A percentile compares a stretch with the other conserved stretches of the same genome.
Conservation (phyloP, 2,797 vertebrate species). For the Sciurus carolinensis region DNA sequence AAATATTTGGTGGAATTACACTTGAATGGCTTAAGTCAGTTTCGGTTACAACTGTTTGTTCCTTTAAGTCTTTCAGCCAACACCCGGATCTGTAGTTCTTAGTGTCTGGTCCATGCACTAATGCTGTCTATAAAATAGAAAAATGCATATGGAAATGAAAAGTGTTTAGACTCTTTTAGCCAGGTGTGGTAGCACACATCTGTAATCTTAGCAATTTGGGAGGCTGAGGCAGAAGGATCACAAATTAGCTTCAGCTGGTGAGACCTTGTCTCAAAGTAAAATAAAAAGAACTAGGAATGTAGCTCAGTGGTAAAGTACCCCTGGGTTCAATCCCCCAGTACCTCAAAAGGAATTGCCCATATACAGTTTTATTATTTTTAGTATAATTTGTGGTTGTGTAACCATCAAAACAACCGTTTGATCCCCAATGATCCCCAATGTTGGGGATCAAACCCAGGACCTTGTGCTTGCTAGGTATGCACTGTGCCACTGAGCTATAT, state of each 20-base stretch:
- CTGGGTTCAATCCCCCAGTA: too few species aligned
- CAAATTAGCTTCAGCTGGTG: too few species aligned
- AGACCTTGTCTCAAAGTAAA: too few species aligned
- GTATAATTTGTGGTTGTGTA: not conserved
- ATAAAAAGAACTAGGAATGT: too few species aligned
- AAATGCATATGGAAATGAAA: conserved; percentile 5
- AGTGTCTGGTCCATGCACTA: not conserved
- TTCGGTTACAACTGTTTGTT: not conserved
- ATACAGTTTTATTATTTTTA: not conserved
- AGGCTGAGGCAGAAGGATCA: too few species aligned
- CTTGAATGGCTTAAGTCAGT: not conserved
- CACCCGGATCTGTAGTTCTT: not conserved
- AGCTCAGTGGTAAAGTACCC: too few species aligned
- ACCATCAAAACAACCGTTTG: not conserved
- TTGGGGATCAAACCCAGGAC: too few species aligned
- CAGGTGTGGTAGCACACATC: not conserved
- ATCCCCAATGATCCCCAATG: not conserved
- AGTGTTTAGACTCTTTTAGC: not conserved
- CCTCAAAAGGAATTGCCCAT: too few species aligned
- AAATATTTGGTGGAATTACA: conserved; percentile 42
- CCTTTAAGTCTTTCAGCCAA: not conserved
- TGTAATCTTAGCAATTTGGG: too few species aligned
- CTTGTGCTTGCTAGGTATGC: too few species aligned
- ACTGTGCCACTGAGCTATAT: too few species aligned
- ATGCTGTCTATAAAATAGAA: not conserved